Base-by-base conservation (phyloP, 53 echinoderm and acorn worm species). In the Antedon mediterranea region DNA sequence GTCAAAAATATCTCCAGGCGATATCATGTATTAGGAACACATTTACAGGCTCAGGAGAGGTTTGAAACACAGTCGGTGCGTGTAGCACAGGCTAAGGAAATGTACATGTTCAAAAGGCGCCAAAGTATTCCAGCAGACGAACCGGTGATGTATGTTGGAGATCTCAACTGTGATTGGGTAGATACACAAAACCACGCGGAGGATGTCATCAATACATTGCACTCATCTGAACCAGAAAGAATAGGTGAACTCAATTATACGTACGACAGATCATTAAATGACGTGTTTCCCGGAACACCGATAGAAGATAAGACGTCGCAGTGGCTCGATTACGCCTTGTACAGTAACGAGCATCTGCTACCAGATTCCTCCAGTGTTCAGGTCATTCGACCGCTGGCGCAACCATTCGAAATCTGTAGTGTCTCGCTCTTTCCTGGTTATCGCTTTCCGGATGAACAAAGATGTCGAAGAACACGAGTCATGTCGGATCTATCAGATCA, bases 1-100 rank as follows among this genome's bases (percentile, higher is more conserved):
- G 94, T 91, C 11, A 80, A 70, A 8, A 80, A 34, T 0, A 81
- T 37, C 18, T 87, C 75, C 42, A 81, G 79, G 42, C 43, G 73
- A 6, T 94, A 91, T 74, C 89, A 94, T 74, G 73, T 94, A 3
- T 91, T 94, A 71, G 94, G 94, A 8, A 94, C 94, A 27, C 94
- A 94, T 31, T 73, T 94, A 78, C 94, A 94, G 71, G 85, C 94
- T 26, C 83, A 82, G 28, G 83, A 88, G 32, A 80, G 84, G n/a
- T 31, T 81, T 5, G 74, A 84, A n/a, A 85, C 85, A 0, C 86
- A 84, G n/a, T 29, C 75, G 0, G 71, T 89, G 4, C 72, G 94
- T 18, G 76, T 81, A 23, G 73, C 80, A 0, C 94, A 94, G 42
- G 91, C 94, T 18, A 34, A 73, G 8, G 88, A 88, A 44, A 91